phyloP scores from a whole-genome alignment of 2,113 vertebrate species.

The Galeopterus variegatus region DNA sequence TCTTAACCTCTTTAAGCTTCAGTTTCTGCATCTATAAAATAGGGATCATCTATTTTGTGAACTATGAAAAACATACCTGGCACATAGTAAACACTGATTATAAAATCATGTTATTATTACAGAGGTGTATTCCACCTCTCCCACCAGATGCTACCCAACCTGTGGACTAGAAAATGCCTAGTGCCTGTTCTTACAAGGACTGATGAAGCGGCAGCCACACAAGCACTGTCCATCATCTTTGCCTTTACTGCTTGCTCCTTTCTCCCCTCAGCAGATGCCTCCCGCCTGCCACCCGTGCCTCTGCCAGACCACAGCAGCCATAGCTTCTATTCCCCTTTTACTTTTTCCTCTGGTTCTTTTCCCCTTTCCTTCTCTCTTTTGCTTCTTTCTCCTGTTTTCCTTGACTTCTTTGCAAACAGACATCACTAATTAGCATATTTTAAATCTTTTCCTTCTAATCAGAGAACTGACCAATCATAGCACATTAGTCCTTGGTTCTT shows the following conservation, averaged over 20 bases:
- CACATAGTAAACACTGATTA: neutral
- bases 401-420: neutral
- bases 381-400: neutral
- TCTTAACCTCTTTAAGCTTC: neutral
- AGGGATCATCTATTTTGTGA: neutral
- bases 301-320: no score
- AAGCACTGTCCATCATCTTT: neutral
- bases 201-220: neutral
- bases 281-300: neutral
- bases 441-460: neutral
- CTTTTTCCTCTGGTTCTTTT: no score
- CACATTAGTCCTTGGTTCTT: neutral
- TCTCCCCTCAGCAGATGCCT: neutral
- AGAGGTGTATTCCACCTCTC: neutral
- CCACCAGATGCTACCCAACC: neutral
- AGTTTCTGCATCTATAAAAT: neutral
- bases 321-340: neutral
- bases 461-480: neutral
- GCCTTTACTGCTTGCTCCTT: neutral
- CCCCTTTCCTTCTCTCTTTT: neutral
- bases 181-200: neutral
- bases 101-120: neutral
- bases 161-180: neutral
- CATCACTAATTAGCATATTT: neutral
- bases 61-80: slow-evolving; percentile 11